Evolutionary conservation across 2,888 invertebrate species (phyloP).

Genomic region (Balanococcus diminutus): DNA sequence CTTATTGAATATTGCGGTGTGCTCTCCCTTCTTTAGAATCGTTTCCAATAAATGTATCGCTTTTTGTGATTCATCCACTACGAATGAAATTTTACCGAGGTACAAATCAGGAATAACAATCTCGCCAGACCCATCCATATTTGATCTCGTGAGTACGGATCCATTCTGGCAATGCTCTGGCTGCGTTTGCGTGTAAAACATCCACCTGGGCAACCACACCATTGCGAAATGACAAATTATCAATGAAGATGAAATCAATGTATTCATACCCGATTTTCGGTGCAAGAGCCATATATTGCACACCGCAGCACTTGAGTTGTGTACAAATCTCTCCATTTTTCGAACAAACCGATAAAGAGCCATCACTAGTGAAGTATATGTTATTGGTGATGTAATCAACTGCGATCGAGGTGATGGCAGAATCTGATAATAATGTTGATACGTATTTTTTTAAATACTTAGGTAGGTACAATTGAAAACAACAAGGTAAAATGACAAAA

Average conservation of each 20-base stretch:
- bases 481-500: no score
- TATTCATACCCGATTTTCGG: not conserved
- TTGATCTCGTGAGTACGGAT: not conserved
- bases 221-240: not conserved
- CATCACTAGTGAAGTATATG: not conserved
- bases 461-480: no score
- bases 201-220: not conserved
- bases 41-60: no score
- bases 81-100: no score
- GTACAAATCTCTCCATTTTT: not conserved
- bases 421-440: no score
- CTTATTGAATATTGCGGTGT: no score
- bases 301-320: not conserved
- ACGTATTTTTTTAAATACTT: no score
- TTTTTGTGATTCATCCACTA: no score
- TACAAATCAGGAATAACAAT: no score
- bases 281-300: not conserved
- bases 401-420: not conserved
- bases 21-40: no score
- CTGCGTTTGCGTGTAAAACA: not conserved
- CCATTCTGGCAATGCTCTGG: not conserved
- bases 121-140: not conserved
- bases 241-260: not conserved
- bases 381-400: not conserved
- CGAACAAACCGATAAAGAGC: not conserved